Evolutionary conservation across 2,888 invertebrate species (phyloP), one percentile per base, ranked within the genome.

Genomic region (Itoplectis maculator): DNA sequence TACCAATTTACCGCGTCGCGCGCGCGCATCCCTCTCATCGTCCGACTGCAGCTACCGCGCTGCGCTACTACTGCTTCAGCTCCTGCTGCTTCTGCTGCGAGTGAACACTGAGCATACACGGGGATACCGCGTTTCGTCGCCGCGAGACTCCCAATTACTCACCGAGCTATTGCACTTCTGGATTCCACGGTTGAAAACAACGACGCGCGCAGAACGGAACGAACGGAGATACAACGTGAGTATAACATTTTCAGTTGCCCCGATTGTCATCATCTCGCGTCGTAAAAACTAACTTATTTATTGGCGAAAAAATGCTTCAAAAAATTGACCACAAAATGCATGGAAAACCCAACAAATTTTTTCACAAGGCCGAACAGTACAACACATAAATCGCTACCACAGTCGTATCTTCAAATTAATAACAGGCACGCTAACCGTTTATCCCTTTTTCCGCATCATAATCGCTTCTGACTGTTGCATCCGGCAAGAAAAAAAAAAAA

Each of bases 61-160:
- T 73, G 66, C 35, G 61, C 20, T 70, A 42, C 49, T 29, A 66
- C 42, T 73, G 66, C 35, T 70, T 47, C 18, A 13, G 51, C 75
- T 75, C 47, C 35, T 18, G 68, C 51, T 29, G 45, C 45, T 37
- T 37, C 68, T 49, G 49, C 51, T 51, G 74, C 51, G 29, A 79
- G 75, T 74, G 76, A 79, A 69, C 66, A 81, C 72, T 73, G 74
- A 45, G 81, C 76, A 82, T 75, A 82, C 76, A 74, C 81, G 81
- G 69, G 72, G 87, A 89, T 88, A 88, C 89, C 88, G 73, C 61
- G 86, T 89, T 89, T 89, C 87, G 85, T 83, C 79, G 82, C 79
- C 79, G 66, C 76, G 61, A 76, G 86, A 87, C 86, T 88, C 87
- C 89, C 89, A 89, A 89, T 89, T 89, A 89, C 89, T 89, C 87